Base-by-base conservation (phyloP, 2,888 invertebrate species). In the Latrodectus elegans region DNA sequence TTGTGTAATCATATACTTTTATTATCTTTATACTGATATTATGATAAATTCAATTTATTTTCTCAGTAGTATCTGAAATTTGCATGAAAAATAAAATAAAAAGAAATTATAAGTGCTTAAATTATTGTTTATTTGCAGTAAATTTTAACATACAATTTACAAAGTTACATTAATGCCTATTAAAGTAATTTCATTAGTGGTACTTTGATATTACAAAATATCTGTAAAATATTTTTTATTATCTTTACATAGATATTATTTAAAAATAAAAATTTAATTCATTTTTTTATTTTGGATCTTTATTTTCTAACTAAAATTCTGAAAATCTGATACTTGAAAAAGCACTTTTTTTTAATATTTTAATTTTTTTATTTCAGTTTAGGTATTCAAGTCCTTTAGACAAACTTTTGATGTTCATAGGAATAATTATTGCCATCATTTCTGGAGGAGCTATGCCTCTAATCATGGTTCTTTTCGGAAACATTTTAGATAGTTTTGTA, bases 401-500 rank as follows among this genome's bases (percentile, higher is more conserved):
- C n/a, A 88, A 88, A 72, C 6, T 79, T 4, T 67, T 88, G n/a
- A 88, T 88, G 67, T 64, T 84, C 80, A 71, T 84, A 70, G 88
- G 52, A 6, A 72, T 65, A 49, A 75, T 88, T 22, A 88, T 88
- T 73, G 88, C 88, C 8, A 64, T 88, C n/a, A 55, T 71, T 55
- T 73, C 84, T 76, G 84, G 88, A n/a, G 84, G 71, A 52, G 76
- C 88, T 38, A 78, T 88, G 84, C 88, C 88, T 17, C 65, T 74
- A 17, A 84, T 84, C 14, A 84, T 88, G 80, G 84, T 88, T 26
- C 75, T 88, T 15, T 88, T 88, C 80, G 88, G 88, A 49, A 84
- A 79, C n/a, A 84, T 88, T 51, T 67, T 88, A 15, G 84, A 88
- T 72, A 75, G 70, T 22, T 88, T 88, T 84, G 88, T 88, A 17